These are phyloP conservation scores for Papilio polytes DNA, from an alignment of 1,140 invertebrate genomes.

Conservation along the genomic window DNA sequence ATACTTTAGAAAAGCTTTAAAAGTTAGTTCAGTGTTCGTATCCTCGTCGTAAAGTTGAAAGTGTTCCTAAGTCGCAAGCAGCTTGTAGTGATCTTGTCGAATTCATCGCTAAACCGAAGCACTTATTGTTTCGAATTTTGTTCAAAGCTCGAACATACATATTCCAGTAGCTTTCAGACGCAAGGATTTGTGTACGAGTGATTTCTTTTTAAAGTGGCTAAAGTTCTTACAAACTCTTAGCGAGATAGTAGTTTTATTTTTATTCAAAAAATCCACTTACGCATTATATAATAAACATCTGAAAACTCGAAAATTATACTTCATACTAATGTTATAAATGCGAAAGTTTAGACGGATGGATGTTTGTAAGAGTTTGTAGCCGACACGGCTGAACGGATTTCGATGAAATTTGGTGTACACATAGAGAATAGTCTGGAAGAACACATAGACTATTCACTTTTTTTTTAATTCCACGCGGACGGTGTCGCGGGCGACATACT, in stretches of 20 bases:
- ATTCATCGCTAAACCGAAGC: conserved; percentile 39
- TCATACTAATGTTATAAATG: too few species aligned
- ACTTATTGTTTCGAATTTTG: conserved; percentile 51
- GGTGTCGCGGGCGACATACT: too few species aligned
- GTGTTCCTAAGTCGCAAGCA: conserved; percentile 27
- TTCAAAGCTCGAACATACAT: conserved; percentile 51
- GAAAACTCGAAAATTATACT: too few species aligned
- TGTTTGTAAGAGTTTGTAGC: too few species aligned
- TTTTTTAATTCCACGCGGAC: too few species aligned
- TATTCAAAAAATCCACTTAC: neutral
- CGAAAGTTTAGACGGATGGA: too few species aligned
- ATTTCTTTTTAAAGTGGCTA: conserved; percentile 50
- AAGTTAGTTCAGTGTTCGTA: neutral
- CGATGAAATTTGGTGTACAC: too few species aligned
- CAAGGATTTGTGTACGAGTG: conserved; percentile 52
- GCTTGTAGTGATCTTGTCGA: conserved; percentile 35
- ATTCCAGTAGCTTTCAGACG: conserved; percentile 58
- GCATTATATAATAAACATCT: too few species aligned
- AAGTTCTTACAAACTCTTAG: conserved; percentile 33
- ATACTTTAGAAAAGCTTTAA: too few species aligned
- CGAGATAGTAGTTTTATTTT: conserved; percentile 40
- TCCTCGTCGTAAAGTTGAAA: conserved; percentile 32
- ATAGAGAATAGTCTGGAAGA: too few species aligned
- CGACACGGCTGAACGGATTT: too few species aligned
- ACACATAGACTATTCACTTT: too few species aligned